Evolutionary conservation across 2,888 invertebrate genomes (phyloP).

Genomic region (Chaetogeoica ovagalla): DNA sequence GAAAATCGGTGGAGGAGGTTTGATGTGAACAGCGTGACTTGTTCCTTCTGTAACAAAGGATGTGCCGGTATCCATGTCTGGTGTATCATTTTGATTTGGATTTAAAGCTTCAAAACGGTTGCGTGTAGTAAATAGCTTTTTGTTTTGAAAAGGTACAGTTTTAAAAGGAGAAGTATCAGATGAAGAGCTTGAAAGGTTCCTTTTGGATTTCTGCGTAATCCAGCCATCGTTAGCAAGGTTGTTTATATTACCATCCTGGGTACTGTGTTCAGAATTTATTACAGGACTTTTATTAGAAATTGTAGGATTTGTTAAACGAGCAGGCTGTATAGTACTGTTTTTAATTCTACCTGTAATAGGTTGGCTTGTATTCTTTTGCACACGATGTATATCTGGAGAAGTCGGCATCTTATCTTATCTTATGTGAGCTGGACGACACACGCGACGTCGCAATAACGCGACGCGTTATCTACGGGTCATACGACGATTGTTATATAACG

Average conservation of each 20-base stretch:
- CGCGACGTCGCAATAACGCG: neutral
- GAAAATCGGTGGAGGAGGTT: no score
- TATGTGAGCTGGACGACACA: neutral
- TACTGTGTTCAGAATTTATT: neutral
- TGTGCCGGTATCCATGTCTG: neutral
- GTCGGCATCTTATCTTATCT: neutral
- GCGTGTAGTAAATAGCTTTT: slow-evolving; percentile 1
- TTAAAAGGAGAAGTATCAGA: neutral
- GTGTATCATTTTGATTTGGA: neutral
- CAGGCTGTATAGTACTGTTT: slow-evolving; percentile 2
- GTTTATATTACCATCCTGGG: neutral
- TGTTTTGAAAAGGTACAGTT: neutral
- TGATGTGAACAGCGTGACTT: no score
- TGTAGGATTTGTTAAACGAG: neutral
- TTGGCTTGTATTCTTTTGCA: neutral
- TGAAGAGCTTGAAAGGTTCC: neutral
- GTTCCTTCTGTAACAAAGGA: neutral
- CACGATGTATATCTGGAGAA: neutral
- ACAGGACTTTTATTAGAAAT: neutral
- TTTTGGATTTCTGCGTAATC: neutral
- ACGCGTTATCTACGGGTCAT: neutral
- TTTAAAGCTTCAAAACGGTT: neutral
- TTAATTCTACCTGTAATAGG: neutral
- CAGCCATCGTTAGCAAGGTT: neutral
- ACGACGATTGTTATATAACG: neutral